A percentile compares a stretch with the other conserved stretches of the same genome.
These are phyloP conservation scores for Musca vetustissima DNA, from an alignment of 1,140 invertebrate species.

Conservation along the genomic window DNA sequence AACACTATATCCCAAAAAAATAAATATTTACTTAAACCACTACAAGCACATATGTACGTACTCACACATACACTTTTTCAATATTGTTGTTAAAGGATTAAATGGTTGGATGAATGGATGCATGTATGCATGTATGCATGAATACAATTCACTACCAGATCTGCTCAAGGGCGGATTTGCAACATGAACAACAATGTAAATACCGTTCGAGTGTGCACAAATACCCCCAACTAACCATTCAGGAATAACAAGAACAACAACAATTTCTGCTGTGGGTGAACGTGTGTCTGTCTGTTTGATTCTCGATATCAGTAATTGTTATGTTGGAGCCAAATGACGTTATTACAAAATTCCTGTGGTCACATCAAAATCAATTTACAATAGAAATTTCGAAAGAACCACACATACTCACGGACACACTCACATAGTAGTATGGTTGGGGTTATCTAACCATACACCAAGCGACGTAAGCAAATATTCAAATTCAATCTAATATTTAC, in stretches of 20 bases:
- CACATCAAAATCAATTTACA: constrained; percentile 22
- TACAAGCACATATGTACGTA: neutral
- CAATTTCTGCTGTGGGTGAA: neutral
- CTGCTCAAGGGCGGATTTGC: too few relatives aligned
- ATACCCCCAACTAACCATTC: too few relatives aligned
- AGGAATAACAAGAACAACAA: neutral
- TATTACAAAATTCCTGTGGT: constrained; percentile 23
- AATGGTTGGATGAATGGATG: neutral
- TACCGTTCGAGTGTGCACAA: too few relatives aligned
- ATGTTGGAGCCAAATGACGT: constrained; percentile 19
- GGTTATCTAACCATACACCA: too few relatives aligned
- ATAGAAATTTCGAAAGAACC: constrained; percentile 13
- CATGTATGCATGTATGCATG: neutral
- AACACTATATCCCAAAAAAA: neutral
- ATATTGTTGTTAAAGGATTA: constrained; percentile 9
- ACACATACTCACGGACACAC: too few relatives aligned
- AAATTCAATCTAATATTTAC: neutral
- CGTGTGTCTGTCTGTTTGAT: neutral
- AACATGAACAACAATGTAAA: too few relatives aligned
- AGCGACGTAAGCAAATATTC: neutral
- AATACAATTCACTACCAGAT: neutral
- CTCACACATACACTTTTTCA: constrained; percentile 2
- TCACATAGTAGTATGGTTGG: too few relatives aligned
- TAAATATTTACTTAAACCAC: constrained; percentile 3
- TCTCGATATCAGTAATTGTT: constrained; percentile 5